phyloP scores from a whole-genome alignment of 1,140 invertebrate species.

The Drosophila burlai region DNA sequence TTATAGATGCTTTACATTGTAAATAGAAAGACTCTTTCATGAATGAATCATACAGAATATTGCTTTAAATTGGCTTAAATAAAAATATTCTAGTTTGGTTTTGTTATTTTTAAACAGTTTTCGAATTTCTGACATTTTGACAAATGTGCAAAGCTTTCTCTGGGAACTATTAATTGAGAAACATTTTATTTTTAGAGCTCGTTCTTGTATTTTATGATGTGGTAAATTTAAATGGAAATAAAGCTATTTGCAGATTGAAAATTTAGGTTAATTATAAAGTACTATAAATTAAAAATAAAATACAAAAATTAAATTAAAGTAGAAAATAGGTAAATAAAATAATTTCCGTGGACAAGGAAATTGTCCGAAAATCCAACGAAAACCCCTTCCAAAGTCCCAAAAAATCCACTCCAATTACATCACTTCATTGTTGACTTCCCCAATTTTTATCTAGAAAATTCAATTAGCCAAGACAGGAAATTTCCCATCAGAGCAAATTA shows the following conservation, averaged over 20 bases:
- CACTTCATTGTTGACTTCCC: slow-evolving; percentile 20
- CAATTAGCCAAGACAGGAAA: slow-evolving; percentile 40
- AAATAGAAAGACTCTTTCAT: neutral
- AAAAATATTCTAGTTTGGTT: neutral
- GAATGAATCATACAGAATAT: neutral
- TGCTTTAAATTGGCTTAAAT: neutral
- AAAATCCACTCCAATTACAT: slow-evolving; percentile 10
- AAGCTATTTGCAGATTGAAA: too few relatives aligned
- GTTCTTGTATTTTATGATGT: neutral
- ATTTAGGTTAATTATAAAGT: neutral
- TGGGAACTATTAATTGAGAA: slow-evolving; percentile 1
- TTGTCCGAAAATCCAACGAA: neutral
- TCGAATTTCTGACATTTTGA: slow-evolving; percentile 2
- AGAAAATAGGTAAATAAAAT: neutral
- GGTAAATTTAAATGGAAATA: neutral
- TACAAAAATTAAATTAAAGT: too few relatives aligned
- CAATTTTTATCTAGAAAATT: slow-evolving; percentile 15
- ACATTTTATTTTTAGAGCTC: slow-evolving; percentile 13
- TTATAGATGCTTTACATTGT: too few relatives aligned
- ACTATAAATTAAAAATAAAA: too few relatives aligned
- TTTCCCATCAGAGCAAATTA: slow-evolving; percentile 12
- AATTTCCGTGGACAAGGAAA: too few relatives aligned
- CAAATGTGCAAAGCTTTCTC: slow-evolving; percentile 4
- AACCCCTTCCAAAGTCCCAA: neutral
- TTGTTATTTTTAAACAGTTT: slow-evolving; percentile 9